phyloP scores from a whole-genome alignment of 2,888 invertebrate species.

The Limnephilus marmoratus region DNA sequence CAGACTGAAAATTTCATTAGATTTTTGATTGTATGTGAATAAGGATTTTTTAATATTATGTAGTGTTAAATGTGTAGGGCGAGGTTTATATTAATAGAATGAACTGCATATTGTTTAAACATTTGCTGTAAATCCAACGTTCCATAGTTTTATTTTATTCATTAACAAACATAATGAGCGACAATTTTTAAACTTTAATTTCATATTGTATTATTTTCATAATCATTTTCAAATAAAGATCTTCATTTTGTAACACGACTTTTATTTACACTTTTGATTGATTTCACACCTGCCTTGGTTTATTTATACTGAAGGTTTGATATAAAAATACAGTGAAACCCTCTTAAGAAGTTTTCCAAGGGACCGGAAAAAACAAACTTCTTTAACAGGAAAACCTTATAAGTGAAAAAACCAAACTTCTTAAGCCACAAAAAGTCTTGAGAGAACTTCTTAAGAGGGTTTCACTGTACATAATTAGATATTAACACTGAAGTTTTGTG shows the following conservation, averaged over 20 bases:
- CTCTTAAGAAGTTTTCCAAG: too few relatives aligned
- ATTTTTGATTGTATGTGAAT: background rate
- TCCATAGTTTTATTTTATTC: conserved; percentile 35
- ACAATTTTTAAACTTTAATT: background rate
- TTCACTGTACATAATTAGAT: too few relatives aligned
- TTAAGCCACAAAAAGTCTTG: too few relatives aligned
- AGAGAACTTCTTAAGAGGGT: too few relatives aligned
- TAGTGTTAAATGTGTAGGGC: conserved; percentile 15
- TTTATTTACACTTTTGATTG: conserved; percentile 2
- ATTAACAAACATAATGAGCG: conserved; percentile 41
- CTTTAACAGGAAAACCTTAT: too few relatives aligned
- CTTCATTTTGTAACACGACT: conserved; percentile 34
- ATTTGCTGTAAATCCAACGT: conserved; percentile 10
- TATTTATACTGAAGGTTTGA: too few relatives aligned
- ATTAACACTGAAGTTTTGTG: too few relatives aligned
- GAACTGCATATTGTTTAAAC: background rate
- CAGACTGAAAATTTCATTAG: conserved; percentile 18
- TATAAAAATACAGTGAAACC: too few relatives aligned
- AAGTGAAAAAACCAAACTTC: too few relatives aligned
- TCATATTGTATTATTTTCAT: conserved; percentile 28
- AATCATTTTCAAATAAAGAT: conserved; percentile 32
- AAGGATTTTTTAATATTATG: background rate
- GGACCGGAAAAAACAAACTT: too few relatives aligned
- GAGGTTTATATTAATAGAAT: background rate
- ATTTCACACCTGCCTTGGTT: background rate